A percentile compares a stretch with the other conserved stretches of the same genome.
These are phyloP conservation scores for Chascanopsetta lugubris DNA, from an alignment of 2,113 vertebrate species.

Conservation along the genomic window DNA sequence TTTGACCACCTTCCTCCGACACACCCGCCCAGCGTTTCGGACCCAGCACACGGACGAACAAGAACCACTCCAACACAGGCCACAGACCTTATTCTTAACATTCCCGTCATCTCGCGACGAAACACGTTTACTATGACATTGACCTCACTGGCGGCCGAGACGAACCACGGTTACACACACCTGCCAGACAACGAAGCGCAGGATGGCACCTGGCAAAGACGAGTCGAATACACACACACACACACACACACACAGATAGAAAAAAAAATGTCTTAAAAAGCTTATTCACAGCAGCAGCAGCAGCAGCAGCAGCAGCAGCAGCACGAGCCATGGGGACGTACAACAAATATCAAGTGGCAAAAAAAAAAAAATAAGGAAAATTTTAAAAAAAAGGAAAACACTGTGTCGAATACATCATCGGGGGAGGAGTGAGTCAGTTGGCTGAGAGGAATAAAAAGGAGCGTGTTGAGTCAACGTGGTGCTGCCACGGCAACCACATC, in stretches of 20 bases:
- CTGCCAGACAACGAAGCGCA: constrained; percentile 20
- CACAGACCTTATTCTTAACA: constrained; percentile 46
- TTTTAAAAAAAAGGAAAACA: constrained; percentile 57
- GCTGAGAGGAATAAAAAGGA: constrained; percentile 47
- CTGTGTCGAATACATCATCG: constrained; percentile 55
- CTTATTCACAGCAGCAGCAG: constrained; percentile 70
- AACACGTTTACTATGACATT: constrained; percentile 51
- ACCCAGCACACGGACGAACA: constrained; percentile 44
- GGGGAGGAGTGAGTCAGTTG: constrained; percentile 50
- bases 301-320: no score
- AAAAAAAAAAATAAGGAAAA: no score
- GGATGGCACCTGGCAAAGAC: constrained; percentile 38
- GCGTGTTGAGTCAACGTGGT: constrained; percentile 51
- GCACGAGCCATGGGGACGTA: constrained; percentile 61
- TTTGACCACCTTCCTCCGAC: no score
- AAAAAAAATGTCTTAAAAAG: constrained; percentile 43
- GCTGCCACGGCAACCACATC: constrained; percentile 77
- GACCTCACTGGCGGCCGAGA: constrained; percentile 25
- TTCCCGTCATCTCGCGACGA: constrained; percentile 44
- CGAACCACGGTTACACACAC: constrained; percentile 9
- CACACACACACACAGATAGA: constrained; percentile 5
- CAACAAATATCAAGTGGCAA: constrained; percentile 63
- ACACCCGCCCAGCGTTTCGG: constrained; percentile 19
- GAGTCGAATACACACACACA: constrained; percentile 31
- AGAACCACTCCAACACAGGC: constrained; percentile 30